Evolutionary conservation across 2,888 invertebrate genomes (phyloP), one percentile per base, ranked within the genome.

Genomic region (Prosapia bicincta): DNA sequence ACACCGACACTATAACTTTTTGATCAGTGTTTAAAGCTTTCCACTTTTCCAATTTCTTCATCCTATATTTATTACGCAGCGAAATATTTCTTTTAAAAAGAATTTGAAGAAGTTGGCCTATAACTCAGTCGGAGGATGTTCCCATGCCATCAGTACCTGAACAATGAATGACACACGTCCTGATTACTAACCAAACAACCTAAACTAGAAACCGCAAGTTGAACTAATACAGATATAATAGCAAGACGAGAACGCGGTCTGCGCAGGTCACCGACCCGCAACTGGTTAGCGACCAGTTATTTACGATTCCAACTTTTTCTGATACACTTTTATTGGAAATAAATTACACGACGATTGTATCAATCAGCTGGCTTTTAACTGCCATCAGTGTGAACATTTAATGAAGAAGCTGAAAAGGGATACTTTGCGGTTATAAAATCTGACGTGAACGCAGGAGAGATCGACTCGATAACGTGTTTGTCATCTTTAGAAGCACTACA

Each of bases 241-340:
- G 3, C 3, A 6, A 38, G 15, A 15, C 6, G 3, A 15, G 10
- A 15, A 38, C 3, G 3, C 6, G 13, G 20, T 5, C 54, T 1
- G 20, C 7, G 2, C n/a, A 20, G 54, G 54, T 54, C 54, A 20
- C 20, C 54, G 54, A 54, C n/a, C 54, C 54, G n/a, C 54, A 20
- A 54, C 54, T 20, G 54, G 54, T 54, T 38, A 6, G 10, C 54
- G 54, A 54, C 54, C 54, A 54, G 54, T 54, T 54, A 54, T 54
- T 54, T 54, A 54, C 54, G 54, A 54, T 54, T 54, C 54, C 54
- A 54, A 20, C 20, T 54, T 54, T 54, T 54, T 54, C 54, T 54
- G 54, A 54, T 54, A 54, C 54, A 54, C 54, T 54, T 54, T 54
- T 54, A 54, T 54, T 54, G 54, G 54, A 54, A 54, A 54, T 54